Evolutionary conservation across 2,888 invertebrate species (phyloP).

Genomic region (Ormyrus rosae): DNA sequence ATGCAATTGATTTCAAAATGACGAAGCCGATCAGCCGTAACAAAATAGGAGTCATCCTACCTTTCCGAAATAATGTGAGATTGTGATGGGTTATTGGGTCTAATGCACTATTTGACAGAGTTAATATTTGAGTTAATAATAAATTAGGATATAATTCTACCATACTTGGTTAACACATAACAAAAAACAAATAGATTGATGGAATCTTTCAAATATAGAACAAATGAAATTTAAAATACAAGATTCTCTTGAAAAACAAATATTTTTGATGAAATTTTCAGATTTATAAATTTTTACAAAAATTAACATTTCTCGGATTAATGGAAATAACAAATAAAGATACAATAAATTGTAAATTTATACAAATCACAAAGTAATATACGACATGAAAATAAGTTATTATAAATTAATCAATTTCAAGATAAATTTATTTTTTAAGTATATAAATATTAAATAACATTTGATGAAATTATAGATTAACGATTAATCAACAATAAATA

Average conservation of each 20-base stretch:
- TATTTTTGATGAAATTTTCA: too few species aligned
- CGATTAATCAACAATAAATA: not conserved
- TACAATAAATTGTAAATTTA: too few species aligned
- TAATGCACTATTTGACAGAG: not conserved
- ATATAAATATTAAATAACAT: not conserved
- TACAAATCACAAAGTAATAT: too few species aligned
- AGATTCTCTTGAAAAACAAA: too few species aligned
- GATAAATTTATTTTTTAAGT: not conserved
- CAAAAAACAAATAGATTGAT: not conserved
- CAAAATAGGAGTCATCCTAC: slow-evolving; percentile 10
- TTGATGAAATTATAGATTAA: too few species aligned
- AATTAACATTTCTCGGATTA: too few species aligned
- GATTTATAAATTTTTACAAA: too few species aligned
- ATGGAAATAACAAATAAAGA: too few species aligned
- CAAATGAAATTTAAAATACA: too few species aligned
- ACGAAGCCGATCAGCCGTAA: not conserved
- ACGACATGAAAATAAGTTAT: too few species aligned
- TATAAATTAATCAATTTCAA: too few species aligned
- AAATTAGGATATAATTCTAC: not conserved
- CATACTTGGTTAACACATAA: slow-evolving; percentile 2
- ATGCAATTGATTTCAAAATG: slow-evolving; percentile 16
- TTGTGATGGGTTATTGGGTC: not conserved
- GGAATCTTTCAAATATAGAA: too few species aligned
- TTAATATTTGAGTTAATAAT: slow-evolving; percentile 10
- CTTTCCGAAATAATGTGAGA: slow-evolving; percentile 35